Conservation (phyloP, 2,797 vertebrate genomes). For the Gymnocypris eckloni region DNA sequence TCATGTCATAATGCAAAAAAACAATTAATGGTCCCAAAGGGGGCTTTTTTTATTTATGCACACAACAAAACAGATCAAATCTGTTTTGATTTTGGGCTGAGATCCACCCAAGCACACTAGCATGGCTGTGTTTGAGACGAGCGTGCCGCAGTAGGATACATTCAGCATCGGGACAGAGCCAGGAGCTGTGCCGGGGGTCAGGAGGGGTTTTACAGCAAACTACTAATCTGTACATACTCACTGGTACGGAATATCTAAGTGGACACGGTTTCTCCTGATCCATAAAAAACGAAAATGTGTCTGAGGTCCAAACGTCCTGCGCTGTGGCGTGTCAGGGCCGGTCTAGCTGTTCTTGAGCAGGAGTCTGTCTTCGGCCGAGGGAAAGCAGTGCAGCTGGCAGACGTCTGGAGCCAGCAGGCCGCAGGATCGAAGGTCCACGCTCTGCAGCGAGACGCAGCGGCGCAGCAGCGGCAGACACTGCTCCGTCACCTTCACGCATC, state of each 20-base stretch:
- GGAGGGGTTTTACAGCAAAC: constrained; percentile 74
- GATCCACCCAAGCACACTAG: not conserved
- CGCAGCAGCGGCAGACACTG: constrained; percentile 85
- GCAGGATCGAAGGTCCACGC: constrained; percentile 87
- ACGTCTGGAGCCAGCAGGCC: constrained; percentile 83
- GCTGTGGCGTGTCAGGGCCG: not conserved
- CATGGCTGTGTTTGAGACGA: not conserved
- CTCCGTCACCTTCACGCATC: constrained; percentile 89
- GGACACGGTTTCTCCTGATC: constrained; percentile 62
- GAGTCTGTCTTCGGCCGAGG: constrained; percentile 84
- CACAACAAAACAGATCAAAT: not conserved
- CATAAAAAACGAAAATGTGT: constrained; percentile 18
- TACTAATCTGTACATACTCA: constrained; percentile 76
- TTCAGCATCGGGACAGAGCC: too few relatives aligned
- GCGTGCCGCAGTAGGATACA: not conserved
- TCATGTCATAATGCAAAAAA: not conserved
- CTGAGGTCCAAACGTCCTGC: not conserved
- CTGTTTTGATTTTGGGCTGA: not conserved
- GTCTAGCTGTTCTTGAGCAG: constrained; percentile 86
- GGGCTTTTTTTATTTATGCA: not conserved
- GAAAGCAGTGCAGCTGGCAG: constrained; percentile 84
- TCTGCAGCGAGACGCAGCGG: constrained; percentile 84
- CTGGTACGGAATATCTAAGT: constrained; percentile 80
- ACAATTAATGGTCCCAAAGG: not conserved
- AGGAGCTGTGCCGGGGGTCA: not conserved